Base-by-base conservation (phyloP, 2,113 vertebrate genomes). In the Nanorana parkeri region DNA sequence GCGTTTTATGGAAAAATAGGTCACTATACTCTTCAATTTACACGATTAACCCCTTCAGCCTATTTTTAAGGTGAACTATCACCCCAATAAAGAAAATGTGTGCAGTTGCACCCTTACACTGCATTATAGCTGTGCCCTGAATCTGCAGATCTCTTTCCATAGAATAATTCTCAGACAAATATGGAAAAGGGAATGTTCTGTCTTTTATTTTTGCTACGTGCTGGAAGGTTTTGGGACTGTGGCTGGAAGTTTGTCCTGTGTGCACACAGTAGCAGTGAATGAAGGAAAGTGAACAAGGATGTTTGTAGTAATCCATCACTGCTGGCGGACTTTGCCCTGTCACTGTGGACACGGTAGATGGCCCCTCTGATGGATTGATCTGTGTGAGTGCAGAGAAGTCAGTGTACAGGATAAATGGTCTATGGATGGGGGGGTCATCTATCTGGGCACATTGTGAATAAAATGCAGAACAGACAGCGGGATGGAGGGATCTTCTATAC, bases 261-360 rank as follows among this genome's bases (percentile, higher is more conserved):
- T 80, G 84, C 26, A 0, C 78, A n/a, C 29, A 5, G 86, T 4
- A 85, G 90, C 81, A n/a, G n/a, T 32, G 21, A 75, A 41, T 41
- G 15, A n/a, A 64, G 36, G 32, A 68, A 68, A 83, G 32, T 13
- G 26, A 2, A 17, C 20, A 7, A 47, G 7, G 21, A 23, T 69
- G 41, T 51, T 51, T 23, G 68, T 51, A 13, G 10, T 64, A 23
- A 64, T 77, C 58, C 2, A 76, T 63, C 56, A 76, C 24, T 32
- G 2, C 1, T 19, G 13, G 41, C 10, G n/a, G 16, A 13, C 41
- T 17, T 41, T 51, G 29, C n/a, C n/a, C 20, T 23, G n/a, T 23
- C 21, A 58, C 2, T 15, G 32, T 20, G 32, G 73, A 76, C 56
- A 60, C 20, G 5, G n/a, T 29, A 76, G 73, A 60, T 63, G 28